phyloP scores from a whole-genome alignment of 92 coral and sea anemone genomes.

The Galaxea fascicularis region DNA sequence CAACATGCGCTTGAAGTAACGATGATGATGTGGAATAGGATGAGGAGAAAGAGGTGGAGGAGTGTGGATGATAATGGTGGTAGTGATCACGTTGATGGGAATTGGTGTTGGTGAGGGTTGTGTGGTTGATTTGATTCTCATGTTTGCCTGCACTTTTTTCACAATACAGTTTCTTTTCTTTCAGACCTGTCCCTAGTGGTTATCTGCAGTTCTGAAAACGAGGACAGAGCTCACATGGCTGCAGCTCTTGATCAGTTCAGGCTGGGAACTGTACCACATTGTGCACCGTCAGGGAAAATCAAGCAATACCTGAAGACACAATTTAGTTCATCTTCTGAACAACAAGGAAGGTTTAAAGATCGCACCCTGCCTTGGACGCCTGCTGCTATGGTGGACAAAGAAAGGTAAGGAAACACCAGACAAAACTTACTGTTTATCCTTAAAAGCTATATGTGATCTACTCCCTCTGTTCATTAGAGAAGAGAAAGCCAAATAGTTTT shows the following conservation, averaged over 20 bases:
- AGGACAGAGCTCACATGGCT: constrained; percentile 83
- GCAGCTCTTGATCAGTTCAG: constrained; percentile 81
- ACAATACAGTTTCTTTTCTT: neutral
- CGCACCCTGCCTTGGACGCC: constrained; percentile 72
- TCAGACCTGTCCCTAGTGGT: constrained; percentile 76
- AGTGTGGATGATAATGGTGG: neutral
- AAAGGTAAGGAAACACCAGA: constrained; percentile 37
- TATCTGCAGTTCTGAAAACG: constrained; percentile 85
- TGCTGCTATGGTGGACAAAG: constrained; percentile 81
- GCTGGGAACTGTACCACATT: constrained; percentile 68
- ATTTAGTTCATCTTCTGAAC: constrained; percentile 39
- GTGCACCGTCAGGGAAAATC: constrained; percentile 59
- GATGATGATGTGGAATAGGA: neutral
- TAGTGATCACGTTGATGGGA: neutral
- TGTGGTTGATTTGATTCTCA: neutral
- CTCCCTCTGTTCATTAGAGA: no score
- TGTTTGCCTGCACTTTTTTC: neutral
- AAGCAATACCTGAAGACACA: constrained; percentile 58
- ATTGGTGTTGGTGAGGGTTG: no score
- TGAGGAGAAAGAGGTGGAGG: neutral
- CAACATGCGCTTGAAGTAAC: neutral
- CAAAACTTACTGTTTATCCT: neutral
- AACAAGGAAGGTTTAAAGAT: constrained; percentile 46
- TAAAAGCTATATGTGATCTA: no score
- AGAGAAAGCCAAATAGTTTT: no score